Conservation (phyloP, 2,113 vertebrate species). For the Etia nguti region DNA sequence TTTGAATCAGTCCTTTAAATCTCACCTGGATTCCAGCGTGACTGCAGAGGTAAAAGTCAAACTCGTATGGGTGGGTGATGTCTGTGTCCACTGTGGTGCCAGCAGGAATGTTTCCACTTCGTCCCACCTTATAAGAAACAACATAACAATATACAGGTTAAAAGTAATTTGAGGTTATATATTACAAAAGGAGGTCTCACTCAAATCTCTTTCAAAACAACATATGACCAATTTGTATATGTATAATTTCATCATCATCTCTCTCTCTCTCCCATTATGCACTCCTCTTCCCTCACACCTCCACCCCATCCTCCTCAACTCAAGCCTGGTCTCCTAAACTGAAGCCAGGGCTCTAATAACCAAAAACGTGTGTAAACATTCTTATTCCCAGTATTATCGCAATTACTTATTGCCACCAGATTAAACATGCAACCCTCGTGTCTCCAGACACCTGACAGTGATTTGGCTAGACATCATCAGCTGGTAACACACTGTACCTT, state of each 20-base stretch:
- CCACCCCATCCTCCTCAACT: not conserved
- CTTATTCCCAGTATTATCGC: rapidly evolving
- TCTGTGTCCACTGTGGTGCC: slow-evolving; percentile 97
- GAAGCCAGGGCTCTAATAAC: not conserved
- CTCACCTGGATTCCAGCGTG: slow-evolving; percentile 94
- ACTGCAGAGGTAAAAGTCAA: slow-evolving; percentile 99
- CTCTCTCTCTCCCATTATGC: not conserved
- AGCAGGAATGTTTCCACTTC: slow-evolving; percentile 96
- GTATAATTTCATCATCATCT: not conserved
- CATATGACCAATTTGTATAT: not conserved
- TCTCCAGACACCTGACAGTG: not conserved
- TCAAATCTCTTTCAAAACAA: not conserved
- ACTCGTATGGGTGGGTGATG: slow-evolving; percentile 96
- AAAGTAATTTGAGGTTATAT: not conserved
- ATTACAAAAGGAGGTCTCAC: not conserved
- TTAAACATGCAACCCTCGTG: not conserved
- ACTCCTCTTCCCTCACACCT: not conserved
- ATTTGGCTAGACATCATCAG: not conserved
- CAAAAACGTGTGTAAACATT: not conserved
- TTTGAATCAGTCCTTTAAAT: rapidly evolving
- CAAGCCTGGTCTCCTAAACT: not conserved
- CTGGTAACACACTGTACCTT: not conserved
- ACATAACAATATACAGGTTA: not conserved
- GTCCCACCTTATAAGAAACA: slow-evolving; percentile 78
- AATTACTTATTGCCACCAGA: not conserved